A percentile compares a stretch with the other conserved stretches of the same genome.
phyloP scores from a whole-genome alignment of 2,888 invertebrate genomes.

The Cosmia pyralina region DNA sequence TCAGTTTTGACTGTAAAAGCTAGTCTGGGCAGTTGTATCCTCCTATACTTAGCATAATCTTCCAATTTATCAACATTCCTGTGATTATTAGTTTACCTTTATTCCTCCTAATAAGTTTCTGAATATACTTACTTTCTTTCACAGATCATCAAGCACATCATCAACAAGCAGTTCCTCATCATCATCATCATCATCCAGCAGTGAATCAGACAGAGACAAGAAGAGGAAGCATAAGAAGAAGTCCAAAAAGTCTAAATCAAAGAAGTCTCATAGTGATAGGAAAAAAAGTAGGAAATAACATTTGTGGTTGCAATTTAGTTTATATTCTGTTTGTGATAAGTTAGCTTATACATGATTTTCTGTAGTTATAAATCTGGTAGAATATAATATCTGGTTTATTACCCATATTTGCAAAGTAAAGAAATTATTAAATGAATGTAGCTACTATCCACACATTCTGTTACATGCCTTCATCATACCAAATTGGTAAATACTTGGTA shows the following conservation, averaged over 20 bases:
- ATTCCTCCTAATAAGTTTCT: background rate
- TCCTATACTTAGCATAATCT: background rate
- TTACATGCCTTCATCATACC: background rate
- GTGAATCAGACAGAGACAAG: slow-evolving; percentile 74
- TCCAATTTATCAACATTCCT: background rate
- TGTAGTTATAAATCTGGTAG: background rate
- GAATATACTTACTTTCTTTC: background rate
- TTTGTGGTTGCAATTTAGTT: slow-evolving; percentile 21
- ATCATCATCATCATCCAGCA: slow-evolving; percentile 76
- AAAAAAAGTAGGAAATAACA: slow-evolving; percentile 77
- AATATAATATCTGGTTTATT: background rate
- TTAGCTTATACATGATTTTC: background rate
- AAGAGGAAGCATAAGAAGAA: slow-evolving; percentile 77
- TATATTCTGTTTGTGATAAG: background rate
- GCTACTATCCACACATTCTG: background rate
- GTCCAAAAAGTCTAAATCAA: slow-evolving; percentile 77
- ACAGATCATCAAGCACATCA: slow-evolving; percentile 81
- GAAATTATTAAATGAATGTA: background rate
- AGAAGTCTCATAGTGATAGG: slow-evolving; percentile 71
- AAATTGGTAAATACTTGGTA: too few relatives aligned
- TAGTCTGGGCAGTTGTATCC: background rate
- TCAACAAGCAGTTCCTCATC: slow-evolving; percentile 74
- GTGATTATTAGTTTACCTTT: background rate
- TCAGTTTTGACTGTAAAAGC: background rate
- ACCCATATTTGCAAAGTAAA: background rate